Base-by-base conservation (phyloP, 2,113 vertebrate genomes). In the Desmodus rotundus region DNA sequence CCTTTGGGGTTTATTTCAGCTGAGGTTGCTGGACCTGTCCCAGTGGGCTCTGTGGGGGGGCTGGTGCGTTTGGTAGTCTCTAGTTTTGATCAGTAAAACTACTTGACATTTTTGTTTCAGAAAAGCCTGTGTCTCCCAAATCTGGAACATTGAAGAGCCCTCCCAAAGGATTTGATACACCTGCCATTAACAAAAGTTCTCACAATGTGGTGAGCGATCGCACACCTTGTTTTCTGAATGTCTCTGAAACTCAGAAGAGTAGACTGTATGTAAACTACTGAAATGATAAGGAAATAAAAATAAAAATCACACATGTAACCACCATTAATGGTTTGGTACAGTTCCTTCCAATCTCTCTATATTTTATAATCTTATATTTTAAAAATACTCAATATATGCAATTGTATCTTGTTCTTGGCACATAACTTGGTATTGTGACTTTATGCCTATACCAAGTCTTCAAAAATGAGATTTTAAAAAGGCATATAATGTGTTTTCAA, bases 121-220 rank as follows among this genome's bases (percentile, higher is more conserved):
- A 99, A 97, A 99, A 99, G 96, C 99, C 99, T 99, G 93, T 52
- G 52, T 99, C 99, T 13, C 99, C 99, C 47, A 99, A 99, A 96
- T 99, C 99, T 68, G 99, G 99, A 97, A 98, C 99, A 5, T 96
- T 99, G 83, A 99, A 99, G 98, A 99, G 99, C 95, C 99, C 99
- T 15, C 99, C 99, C 45, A 99, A 99, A 99, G 99, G 99, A 87
- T 99, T 99, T 56, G 99, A 99, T 96, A 99, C 99, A 0, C 98
- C 99, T 96, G 98, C 99, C 92, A 99, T 90, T 52, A 4, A 52
- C 52, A 50, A 52, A 52, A 52, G 52, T 17, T 52, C 16, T 52
- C 17, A 52, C 17, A 99, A 99, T 86, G 98, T 99, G 99, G 99
- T 99, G 97, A 99, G 99, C 98, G 89, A 93, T 24, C 5, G 96